Percentiles rank a stretch among this genome's conserved stretches.
Evolutionary conservation across 2,797 vertebrate genomes (phyloP).

Genomic region (Sus cebifrons): DNA sequence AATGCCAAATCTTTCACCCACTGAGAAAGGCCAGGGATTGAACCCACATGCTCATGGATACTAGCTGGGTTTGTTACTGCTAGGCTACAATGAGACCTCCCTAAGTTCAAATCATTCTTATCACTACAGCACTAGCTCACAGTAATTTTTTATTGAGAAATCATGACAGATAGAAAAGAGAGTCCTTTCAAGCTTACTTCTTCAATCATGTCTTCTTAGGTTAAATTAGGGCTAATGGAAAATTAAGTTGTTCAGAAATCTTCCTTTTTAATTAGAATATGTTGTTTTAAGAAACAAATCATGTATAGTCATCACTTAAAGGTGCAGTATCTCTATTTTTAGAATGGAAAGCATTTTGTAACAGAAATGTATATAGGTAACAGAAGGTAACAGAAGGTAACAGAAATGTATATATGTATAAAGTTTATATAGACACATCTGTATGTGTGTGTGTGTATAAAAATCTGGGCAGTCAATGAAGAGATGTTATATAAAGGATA

Average conservation of each 20-base stretch:
- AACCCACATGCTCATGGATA: too few relatives aligned
- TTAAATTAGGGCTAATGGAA: background rate
- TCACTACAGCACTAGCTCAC: background rate
- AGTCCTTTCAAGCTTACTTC: background rate
- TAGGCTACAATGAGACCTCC: background rate
- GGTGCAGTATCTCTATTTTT: background rate
- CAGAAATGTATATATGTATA: background rate
- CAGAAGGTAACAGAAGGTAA: background rate
- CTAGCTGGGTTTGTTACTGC: too few relatives aligned
- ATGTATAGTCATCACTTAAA: background rate
- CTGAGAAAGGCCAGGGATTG: too few relatives aligned
- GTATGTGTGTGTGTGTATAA: background rate
- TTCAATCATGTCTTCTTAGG: background rate
- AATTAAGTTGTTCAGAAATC: background rate
- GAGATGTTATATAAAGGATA: background rate
- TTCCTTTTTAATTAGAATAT: conserved; percentile 25
- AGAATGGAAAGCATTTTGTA: background rate
- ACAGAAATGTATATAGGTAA: background rate
- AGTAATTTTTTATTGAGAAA: conserved; percentile 18
- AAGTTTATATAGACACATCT: too few relatives aligned
- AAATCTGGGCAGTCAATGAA: background rate
- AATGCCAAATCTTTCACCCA: too few relatives aligned
- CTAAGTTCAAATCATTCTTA: background rate
- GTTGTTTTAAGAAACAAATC: background rate
- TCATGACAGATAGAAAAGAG: background rate